Percentiles rank a stretch among this genome's conserved stretches.
These are phyloP conservation scores for Pandemis heparana DNA, from an alignment of 2,888 invertebrate genomes.

Conservation along the genomic window DNA sequence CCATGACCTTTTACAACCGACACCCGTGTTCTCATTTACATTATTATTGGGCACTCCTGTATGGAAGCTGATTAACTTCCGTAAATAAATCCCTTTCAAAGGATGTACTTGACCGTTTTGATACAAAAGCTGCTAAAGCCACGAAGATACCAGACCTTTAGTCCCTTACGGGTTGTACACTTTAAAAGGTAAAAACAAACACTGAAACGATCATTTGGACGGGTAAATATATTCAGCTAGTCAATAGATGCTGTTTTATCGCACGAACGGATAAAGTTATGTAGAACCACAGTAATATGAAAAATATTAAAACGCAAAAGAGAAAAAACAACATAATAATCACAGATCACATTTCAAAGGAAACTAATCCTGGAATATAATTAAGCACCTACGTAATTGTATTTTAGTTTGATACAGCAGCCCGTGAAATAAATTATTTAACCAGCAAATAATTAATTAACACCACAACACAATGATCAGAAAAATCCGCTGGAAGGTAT, in stretches of 20 bases:
- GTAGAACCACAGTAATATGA: too few species aligned
- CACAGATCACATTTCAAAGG: too few species aligned
- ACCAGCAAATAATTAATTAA: conserved; percentile 5
- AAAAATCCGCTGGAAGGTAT: conserved; percentile 7
- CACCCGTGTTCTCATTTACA: background rate
- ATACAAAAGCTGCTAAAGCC: background rate
- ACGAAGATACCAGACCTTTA: background rate
- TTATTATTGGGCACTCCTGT: background rate
- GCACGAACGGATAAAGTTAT: too few species aligned
- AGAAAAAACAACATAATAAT: background rate
- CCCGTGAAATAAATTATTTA: background rate
- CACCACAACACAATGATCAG: background rate
- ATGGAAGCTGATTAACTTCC: conserved; percentile 1
- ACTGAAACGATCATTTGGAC: background rate
- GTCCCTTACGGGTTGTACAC: background rate
- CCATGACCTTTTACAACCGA: conserved; percentile 46
- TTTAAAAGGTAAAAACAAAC: background rate
- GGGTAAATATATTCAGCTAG: background rate
- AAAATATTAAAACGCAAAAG: background rate
- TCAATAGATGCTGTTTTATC: background rate
- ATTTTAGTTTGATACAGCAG: too few species aligned
- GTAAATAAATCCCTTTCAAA: conserved; percentile 6
- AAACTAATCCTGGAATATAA: too few species aligned
- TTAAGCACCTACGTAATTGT: too few species aligned
- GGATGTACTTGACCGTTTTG: background rate